phyloP scores from a whole-genome alignment of 2,797 vertebrate genomes.

The Mus caroli region DNA sequence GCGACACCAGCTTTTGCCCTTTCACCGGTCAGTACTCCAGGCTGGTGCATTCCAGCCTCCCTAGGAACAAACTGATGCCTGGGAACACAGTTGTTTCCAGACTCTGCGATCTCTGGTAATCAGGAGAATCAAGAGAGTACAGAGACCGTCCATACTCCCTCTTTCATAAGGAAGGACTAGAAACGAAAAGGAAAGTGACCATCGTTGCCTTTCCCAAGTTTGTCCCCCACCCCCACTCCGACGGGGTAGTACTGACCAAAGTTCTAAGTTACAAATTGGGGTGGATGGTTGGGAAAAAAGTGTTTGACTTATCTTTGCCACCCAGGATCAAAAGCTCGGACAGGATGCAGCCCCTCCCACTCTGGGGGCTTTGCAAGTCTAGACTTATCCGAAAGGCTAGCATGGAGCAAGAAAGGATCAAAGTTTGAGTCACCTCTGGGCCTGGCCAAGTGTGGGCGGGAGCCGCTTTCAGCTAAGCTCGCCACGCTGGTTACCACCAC shows the following conservation, averaged over 20 bases:
- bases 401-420: neutral
- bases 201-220: neutral
- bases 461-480: neutral
- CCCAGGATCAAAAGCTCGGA: slow-evolving; percentile 24
- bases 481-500: neutral
- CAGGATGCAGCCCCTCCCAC: neutral
- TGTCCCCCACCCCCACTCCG: neutral
- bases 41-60: neutral
- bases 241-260: neutral
- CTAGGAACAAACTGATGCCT: neutral
- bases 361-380: slow-evolving; percentile 59
- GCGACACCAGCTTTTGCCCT: neutral
- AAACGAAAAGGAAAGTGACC: neutral
- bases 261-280: neutral
- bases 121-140: slow-evolving; percentile 1
- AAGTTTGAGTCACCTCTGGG: slow-evolving; percentile 70
- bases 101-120: slow-evolving; percentile 38
- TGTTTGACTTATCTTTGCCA: slow-evolving; percentile 21
- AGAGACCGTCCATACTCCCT: neutral
- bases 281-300: neutral
- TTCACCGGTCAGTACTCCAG: neutral
- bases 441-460: slow-evolving; percentile 19
- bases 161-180: neutral
- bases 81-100: slow-evolving; percentile 43
- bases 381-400: slow-evolving; percentile 25